Conservation (phyloP, 2,888 invertebrate genomes). For the Trachelus troglodyta region DNA sequence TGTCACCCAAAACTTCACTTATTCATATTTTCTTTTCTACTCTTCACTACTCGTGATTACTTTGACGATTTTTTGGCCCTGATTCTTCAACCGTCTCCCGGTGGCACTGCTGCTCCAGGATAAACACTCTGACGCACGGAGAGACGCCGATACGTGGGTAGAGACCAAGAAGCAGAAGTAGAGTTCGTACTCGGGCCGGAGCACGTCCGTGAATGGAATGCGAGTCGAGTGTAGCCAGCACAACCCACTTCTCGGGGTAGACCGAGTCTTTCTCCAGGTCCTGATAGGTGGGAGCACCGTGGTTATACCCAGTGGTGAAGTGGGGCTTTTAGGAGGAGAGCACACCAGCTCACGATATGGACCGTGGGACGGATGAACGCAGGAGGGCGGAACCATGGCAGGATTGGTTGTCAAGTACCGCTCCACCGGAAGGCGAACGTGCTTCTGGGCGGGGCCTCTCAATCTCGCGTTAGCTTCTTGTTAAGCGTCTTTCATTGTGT, state of each 20-base stretch:
- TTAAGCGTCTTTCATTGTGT: slow-evolving; percentile 68
- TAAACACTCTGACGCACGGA: not conserved
- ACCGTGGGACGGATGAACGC: slow-evolving; percentile 27
- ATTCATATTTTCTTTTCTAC: not conserved
- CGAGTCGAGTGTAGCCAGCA: slow-evolving; percentile 18
- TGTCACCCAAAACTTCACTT: not conserved
- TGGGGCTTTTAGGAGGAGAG: slow-evolving; percentile 4
- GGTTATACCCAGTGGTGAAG: slow-evolving; percentile 8
- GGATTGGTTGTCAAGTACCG: slow-evolving; percentile 46
- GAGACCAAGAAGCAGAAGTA: not conserved
- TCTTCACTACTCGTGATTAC: not conserved
- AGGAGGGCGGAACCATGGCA: slow-evolving; percentile 42
- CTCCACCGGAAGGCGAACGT: slow-evolving; percentile 44
- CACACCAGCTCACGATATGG: slow-evolving; percentile 17
- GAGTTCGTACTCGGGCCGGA: not conserved
- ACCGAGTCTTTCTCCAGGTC: not conserved
- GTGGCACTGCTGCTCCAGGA: not conserved
- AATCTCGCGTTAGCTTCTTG: slow-evolving; percentile 68
- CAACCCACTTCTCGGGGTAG: not conserved
- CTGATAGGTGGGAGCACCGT: slow-evolving; percentile 13
- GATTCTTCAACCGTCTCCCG: not conserved
- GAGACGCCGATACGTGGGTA: no score
- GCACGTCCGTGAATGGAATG: slow-evolving; percentile 23
- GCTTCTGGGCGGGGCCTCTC: slow-evolving; percentile 62
- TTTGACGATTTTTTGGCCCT: not conserved